Evolutionary conservation across 2,888 invertebrate species (phyloP).

Genomic region (Tenthredo notha): DNA sequence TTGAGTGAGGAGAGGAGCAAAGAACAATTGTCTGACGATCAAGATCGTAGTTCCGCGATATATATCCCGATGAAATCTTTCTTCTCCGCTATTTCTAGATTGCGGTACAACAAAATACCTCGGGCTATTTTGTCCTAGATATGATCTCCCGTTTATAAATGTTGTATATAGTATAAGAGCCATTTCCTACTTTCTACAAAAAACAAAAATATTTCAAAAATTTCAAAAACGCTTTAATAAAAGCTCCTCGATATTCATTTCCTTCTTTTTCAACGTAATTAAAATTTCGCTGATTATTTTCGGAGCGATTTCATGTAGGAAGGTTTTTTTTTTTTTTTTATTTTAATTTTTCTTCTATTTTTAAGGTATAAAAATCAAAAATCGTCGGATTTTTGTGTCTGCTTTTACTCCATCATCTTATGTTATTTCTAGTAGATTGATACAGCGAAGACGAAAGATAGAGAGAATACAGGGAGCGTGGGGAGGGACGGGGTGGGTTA

Average conservation of each 20-base stretch:
- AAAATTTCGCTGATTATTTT: not conserved
- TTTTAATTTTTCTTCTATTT: too few relatives aligned
- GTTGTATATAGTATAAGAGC: not conserved
- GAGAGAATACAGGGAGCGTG: not conserved
- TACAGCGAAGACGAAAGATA: not conserved
- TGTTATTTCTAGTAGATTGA: conserved; percentile 16
- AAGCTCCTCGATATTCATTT: not conserved
- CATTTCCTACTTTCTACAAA: not conserved
- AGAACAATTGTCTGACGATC: conserved; percentile 42
- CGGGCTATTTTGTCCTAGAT: conserved; percentile 21
- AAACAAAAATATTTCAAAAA: not conserved
- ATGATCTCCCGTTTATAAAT: not conserved
- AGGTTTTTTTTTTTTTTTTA: not conserved
- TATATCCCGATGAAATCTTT: conserved; percentile 29
- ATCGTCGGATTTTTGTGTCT: not conserved
- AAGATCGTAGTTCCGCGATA: conserved; percentile 31
- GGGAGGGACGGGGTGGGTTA: too few relatives aligned
- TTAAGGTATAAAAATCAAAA: not conserved
- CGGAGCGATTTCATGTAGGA: not conserved
- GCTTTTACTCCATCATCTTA: not conserved
- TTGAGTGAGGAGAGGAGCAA: not conserved
- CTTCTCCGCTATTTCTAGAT: conserved; percentile 25
- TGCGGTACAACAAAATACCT: conserved; percentile 41
- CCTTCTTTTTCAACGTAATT: too few relatives aligned
- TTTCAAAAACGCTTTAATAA: not conserved